phyloP scores from a whole-genome alignment of 2,113 vertebrate genomes.

The Pteropus alecto region DNA sequence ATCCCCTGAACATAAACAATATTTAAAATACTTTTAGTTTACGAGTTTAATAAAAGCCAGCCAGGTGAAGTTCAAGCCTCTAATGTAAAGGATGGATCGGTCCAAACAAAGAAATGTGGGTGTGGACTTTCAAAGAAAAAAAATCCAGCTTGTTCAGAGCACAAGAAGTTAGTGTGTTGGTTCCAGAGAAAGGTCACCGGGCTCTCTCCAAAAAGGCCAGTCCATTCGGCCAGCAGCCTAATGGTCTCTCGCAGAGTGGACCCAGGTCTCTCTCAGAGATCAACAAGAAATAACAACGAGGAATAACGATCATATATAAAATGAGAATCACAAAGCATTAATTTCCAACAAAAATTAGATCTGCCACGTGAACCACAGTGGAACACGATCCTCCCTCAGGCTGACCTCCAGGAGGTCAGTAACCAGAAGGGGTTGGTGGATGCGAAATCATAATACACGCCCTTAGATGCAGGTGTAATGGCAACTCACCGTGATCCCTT shows the following conservation, averaged over 20 bases:
- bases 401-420: background rate
- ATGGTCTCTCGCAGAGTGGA: background rate
- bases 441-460: background rate
- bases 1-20: background rate
- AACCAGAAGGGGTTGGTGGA: background rate
- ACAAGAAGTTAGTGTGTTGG: background rate
- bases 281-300: background rate
- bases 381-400: background rate
- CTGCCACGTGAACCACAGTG: background rate
- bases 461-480: background rate
- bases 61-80: background rate
- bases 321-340: background rate
- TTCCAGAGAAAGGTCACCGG: background rate
- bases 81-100: background rate
- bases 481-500: background rate
- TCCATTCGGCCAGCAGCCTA: background rate
- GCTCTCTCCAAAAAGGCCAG: background rate
- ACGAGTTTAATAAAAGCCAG: slow-evolving; percentile 32
- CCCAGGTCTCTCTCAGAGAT: background rate
- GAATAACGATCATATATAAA: background rate
- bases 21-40: slow-evolving; percentile 16
- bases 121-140: background rate
- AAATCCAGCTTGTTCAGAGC: background rate
- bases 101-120: background rate
- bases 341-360: background rate